These are phyloP conservation scores for Cairina moschata DNA, from an alignment of 2,113 vertebrate species.

Conservation along the genomic window DNA sequence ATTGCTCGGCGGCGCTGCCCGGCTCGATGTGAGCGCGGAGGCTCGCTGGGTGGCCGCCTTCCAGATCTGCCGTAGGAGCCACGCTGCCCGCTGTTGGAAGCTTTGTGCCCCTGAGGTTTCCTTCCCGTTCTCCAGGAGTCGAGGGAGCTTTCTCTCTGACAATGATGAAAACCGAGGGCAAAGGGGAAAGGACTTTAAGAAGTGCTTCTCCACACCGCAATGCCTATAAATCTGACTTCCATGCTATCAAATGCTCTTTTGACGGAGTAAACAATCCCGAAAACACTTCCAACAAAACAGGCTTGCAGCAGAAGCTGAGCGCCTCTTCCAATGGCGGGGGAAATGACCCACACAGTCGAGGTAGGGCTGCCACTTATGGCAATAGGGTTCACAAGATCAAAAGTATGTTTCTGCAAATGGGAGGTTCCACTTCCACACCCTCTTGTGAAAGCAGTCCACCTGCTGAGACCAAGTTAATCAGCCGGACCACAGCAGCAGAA, in stretches of 20 bases:
- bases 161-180: constrained; percentile 91
- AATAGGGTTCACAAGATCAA: constrained; percentile 93
- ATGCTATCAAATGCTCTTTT: constrained; percentile 92
- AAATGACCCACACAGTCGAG: constrained; percentile 83
- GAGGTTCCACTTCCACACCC: constrained; percentile 78
- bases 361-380: constrained; percentile 85
- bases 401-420: constrained; percentile 93
- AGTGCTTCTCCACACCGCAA: constrained; percentile 93
- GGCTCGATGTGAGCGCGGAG: background rate
- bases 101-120: constrained; percentile 4
- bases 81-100: background rate
- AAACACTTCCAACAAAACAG: constrained; percentile 65
- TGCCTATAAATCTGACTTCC: constrained; percentile 92
- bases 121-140: background rate
- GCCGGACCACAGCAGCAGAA: constrained; percentile 64
- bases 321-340: constrained; percentile 82
- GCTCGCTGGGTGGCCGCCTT: background rate
- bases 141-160: constrained; percentile 38
- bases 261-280: constrained; percentile 82
- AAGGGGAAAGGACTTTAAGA: constrained; percentile 88
- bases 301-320: constrained; percentile 70
- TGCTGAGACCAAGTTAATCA: constrained; percentile 78
- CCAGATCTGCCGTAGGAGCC: background rate
- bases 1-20: constrained; percentile 2
- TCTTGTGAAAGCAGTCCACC: constrained; percentile 76